Evolutionary conservation across 2,888 invertebrate species (phyloP).

Genomic region (Endomychus coccineus): DNA sequence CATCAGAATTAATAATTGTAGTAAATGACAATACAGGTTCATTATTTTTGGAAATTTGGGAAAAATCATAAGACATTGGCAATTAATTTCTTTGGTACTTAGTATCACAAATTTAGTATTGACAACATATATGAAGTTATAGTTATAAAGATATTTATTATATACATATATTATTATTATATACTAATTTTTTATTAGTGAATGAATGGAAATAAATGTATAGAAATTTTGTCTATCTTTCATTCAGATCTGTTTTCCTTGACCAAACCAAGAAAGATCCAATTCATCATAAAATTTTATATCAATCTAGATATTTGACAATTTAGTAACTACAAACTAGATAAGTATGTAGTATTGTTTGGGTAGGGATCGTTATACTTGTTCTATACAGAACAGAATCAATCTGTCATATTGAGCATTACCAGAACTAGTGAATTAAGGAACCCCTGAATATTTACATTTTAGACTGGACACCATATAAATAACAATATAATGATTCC

Average conservation of each 20-base stretch:
- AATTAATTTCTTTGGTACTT: conserved; percentile 14
- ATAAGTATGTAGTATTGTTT: too few relatives aligned
- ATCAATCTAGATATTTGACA: background rate
- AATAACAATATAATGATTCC: too few relatives aligned
- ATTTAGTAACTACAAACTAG: conserved; percentile 1
- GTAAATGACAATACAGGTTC: conserved; percentile 22
- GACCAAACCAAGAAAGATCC: too few relatives aligned
- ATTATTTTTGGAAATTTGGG: conserved; percentile 7
- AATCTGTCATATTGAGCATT: too few relatives aligned
- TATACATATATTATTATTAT: conserved; percentile 27
- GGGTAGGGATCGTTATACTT: too few relatives aligned
- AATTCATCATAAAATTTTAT: background rate
- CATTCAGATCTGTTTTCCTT: too few relatives aligned
- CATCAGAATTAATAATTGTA: conserved; percentile 18
- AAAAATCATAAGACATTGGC: conserved; percentile 17
- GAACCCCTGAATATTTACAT: too few relatives aligned
- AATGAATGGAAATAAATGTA: conserved; percentile 30
- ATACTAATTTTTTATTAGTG: conserved; percentile 36
- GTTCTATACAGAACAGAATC: too few relatives aligned
- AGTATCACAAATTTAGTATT: conserved; percentile 20
- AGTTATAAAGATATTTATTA: conserved; percentile 28
- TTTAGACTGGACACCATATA: too few relatives aligned
- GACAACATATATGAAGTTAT: conserved; percentile 22
- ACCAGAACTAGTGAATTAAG: too few relatives aligned
- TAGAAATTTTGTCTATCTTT: background rate